A percentile compares a stretch with the other conserved stretches of the same genome.
These are phyloP conservation scores for Drosophila lini DNA, from an alignment of 1,140 invertebrate species.

Conservation along the genomic window DNA sequence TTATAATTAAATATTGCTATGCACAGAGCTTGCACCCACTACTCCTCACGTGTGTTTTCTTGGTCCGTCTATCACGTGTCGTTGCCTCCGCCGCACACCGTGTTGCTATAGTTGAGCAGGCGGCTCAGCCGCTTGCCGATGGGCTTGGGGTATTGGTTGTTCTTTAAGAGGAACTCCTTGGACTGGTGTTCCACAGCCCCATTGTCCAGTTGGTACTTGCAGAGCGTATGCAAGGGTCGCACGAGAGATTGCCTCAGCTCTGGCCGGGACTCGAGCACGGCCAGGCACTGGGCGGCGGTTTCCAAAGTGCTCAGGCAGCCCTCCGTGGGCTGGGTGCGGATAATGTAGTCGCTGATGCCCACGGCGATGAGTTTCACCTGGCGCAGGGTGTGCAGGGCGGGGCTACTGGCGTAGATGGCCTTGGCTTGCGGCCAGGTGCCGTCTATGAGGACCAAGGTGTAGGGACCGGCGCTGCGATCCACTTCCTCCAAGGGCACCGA, in stretches of 20 bases:
- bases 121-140: slow-evolving; percentile 91
- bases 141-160: slow-evolving; percentile 92
- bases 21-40: slow-evolving; percentile 23
- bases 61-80: slow-evolving; percentile 40
- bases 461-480: slow-evolving; percentile 85
- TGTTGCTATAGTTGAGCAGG: slow-evolving; percentile 84
- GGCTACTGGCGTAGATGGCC: slow-evolving; percentile 91
- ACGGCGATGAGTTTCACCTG: slow-evolving; percentile 91
- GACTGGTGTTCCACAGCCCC: slow-evolving; percentile 97
- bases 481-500: slow-evolving; percentile 86
- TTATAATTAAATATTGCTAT: slow-evolving; percentile 39
- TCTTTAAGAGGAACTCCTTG: slow-evolving; percentile 94
- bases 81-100: slow-evolving; percentile 40
- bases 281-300: slow-evolving; percentile 92
- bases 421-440: slow-evolving; percentile 98
- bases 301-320: slow-evolving; percentile 96
- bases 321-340: slow-evolving; percentile 96
- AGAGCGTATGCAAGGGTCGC: slow-evolving; percentile 92
- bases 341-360: slow-evolving; percentile 93
- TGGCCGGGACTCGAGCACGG: slow-evolving; percentile 90
- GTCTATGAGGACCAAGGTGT: slow-evolving; percentile 95
- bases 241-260: slow-evolving; percentile 89
- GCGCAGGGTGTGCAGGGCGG: slow-evolving; percentile 87
- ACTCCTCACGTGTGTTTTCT: not conserved
- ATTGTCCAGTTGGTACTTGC: slow-evolving; percentile 93